These are phyloP conservation scores for Stomatorhinus walkeri DNA, from an alignment of 2,797 vertebrate genomes.

Conservation along the genomic window DNA sequence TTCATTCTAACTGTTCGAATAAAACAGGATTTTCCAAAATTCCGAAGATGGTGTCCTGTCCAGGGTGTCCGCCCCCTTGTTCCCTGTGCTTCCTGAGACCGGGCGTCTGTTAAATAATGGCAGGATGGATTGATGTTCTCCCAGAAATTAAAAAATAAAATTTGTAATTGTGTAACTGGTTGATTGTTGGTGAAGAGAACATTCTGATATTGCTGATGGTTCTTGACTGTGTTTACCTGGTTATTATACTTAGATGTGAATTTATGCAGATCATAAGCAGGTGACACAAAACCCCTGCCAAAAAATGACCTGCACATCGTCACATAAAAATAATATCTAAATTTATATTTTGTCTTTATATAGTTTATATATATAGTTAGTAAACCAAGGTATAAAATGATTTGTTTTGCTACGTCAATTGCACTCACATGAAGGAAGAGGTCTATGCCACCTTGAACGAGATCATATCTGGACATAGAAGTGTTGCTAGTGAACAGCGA, in stretches of 20 bases:
- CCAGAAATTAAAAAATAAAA: background rate
- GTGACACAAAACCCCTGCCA: background rate
- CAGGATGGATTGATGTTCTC: background rate
- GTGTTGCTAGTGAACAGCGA: background rate
- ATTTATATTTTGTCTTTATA: background rate
- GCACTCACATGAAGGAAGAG: background rate
- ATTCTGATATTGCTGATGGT: background rate
- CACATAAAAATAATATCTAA: background rate
- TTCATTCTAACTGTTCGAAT: background rate
- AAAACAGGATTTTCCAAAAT: background rate
- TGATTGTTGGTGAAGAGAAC: conserved; percentile 19
- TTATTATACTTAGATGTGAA: background rate
- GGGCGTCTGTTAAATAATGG: background rate
- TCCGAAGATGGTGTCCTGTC: background rate
- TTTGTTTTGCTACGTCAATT: background rate
- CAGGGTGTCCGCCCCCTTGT: background rate
- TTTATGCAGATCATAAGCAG: background rate
- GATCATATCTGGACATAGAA: background rate
- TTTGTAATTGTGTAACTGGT: conserved; percentile 26
- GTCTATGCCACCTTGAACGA: background rate
- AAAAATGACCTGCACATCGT: background rate
- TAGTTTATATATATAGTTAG: background rate
- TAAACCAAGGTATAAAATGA: background rate
- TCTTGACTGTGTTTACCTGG: conserved; percentile 7
- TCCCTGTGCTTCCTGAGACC: background rate